phyloP scores from a whole-genome alignment of 2,113 vertebrate species.

The Hydrochoerus hydrochaeris region DNA sequence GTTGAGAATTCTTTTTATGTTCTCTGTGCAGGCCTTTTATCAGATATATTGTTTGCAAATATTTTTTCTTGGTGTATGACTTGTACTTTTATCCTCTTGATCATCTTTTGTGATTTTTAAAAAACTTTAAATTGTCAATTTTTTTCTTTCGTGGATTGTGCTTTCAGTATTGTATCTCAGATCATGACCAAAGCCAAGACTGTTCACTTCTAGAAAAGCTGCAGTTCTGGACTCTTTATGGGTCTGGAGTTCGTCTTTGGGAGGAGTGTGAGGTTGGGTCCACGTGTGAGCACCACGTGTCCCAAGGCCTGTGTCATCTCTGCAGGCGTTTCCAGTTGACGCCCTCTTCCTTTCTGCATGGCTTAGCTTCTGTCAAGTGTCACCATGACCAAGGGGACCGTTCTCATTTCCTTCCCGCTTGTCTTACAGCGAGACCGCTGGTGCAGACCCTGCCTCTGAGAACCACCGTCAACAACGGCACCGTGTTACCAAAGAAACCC shows the following conservation, averaged over 20 bases:
- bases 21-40: background rate
- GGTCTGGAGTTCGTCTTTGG: background rate
- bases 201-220: background rate
- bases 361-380: background rate
- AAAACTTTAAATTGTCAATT: background rate
- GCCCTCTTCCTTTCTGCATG: fast-evolving
- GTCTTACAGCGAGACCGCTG: constrained; percentile 93
- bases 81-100: background rate
- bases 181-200: background rate
- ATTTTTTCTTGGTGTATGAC: background rate
- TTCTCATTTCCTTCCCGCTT: constrained; percentile 60
- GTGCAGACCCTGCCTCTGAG: constrained; percentile 94
- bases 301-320: too few species aligned
- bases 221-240: background rate
- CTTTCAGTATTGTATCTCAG: background rate
- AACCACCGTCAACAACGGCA: constrained; percentile 95
- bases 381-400: too few species aligned
- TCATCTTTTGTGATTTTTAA: background rate
- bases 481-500: constrained; percentile 97
- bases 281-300: fast-evolving
- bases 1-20: constrained; percentile 35
- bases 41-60: background rate
- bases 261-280: background rate
- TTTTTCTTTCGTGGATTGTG: background rate
- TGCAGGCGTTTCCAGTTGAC: background rate